These are phyloP conservation scores for Drosophila arizonae DNA, from an alignment of 1,140 invertebrate genomes.

Conservation along the genomic window DNA sequence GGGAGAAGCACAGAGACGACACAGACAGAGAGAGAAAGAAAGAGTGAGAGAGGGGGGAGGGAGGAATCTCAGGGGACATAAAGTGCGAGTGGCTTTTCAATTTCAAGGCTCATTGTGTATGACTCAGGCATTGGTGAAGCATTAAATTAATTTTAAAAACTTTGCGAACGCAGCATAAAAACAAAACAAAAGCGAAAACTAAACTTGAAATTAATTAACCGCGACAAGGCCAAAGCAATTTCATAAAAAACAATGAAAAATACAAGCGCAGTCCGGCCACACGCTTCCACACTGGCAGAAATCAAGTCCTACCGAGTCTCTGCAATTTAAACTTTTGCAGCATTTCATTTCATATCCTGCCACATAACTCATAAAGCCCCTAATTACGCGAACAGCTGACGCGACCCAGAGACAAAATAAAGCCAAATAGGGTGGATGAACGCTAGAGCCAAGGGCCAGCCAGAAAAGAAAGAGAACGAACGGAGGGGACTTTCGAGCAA, in stretches of 20 bases:
- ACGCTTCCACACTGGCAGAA: not conserved
- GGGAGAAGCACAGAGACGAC: no score
- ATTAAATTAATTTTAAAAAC: constrained; percentile 79
- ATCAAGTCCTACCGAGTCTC: constrained; percentile 6
- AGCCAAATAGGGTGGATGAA: constrained; percentile 13
- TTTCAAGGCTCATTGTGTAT: constrained; percentile 76
- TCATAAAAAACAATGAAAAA: constrained; percentile 10
- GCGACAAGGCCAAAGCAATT: constrained; percentile 54
- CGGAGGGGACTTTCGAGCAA: no score
- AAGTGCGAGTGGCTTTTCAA: constrained; percentile 28
- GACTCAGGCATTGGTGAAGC: constrained; percentile 52
- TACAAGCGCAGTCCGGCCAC: not conserved
- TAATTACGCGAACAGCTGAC: constrained; percentile 78
- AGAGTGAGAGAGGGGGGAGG: not conserved
- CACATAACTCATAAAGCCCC: constrained; percentile 73
- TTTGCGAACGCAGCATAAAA: constrained; percentile 46
- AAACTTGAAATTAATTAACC: constrained; percentile 80
- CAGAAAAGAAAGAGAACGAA: not conserved
- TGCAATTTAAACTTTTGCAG: constrained; percentile 48
- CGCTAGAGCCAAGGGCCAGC: not conserved
- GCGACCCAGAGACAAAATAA: constrained; percentile 56
- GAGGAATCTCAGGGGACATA: no score
- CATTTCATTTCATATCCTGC: constrained; percentile 28
- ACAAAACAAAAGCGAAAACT: constrained; percentile 52
- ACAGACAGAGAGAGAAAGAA: not conserved